Evolutionary conservation across 2,888 invertebrate genomes (phyloP).

Genomic region (Hirtodrosophila histrioides): DNA sequence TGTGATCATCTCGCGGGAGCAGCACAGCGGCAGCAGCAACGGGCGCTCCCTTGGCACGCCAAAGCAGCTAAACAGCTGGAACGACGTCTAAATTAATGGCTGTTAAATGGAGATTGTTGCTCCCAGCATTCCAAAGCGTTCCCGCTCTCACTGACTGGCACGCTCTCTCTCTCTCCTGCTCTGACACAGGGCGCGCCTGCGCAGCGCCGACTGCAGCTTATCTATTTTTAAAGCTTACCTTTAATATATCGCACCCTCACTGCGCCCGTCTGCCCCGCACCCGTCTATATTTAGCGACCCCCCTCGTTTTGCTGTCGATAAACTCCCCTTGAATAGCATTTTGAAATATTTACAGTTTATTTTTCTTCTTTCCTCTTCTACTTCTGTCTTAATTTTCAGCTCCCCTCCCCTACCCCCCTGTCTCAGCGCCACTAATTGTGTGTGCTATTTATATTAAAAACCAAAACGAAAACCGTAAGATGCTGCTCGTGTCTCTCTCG

Average conservation of each 20-base stretch:
- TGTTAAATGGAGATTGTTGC: constrained; percentile 78
- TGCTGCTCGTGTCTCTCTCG: constrained; percentile 31
- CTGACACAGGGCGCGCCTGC: constrained; percentile 45
- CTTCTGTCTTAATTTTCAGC: constrained; percentile 21
- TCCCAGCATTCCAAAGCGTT: constrained; percentile 57
- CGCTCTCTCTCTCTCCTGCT: constrained; percentile 2
- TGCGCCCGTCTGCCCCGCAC: neutral
- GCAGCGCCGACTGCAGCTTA: constrained; percentile 14
- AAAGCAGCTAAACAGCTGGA: constrained; percentile 64
- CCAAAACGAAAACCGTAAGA: constrained; percentile 42
- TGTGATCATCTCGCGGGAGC: constrained; percentile 66
- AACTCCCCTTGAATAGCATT: constrained; percentile 44
- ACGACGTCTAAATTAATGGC: constrained; percentile 80
- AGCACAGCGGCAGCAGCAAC: constrained; percentile 45
- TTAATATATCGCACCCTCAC: constrained; percentile 33
- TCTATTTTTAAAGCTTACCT: constrained; percentile 48
- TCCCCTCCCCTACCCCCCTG: constrained; percentile 31
- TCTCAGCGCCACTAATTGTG: constrained; percentile 69
- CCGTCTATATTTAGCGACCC: constrained; percentile 48
- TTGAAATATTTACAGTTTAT: constrained; percentile 63
- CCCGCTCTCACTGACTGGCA: constrained; percentile 15
- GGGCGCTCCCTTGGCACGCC: constrained; percentile 65
- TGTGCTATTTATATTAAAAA: constrained; percentile 71
- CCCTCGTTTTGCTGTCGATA: constrained; percentile 35
- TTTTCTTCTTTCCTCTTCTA: constrained; percentile 25